Conservation (phyloP, 1,140 invertebrate species). For the Tetraneura akinire region DNA sequence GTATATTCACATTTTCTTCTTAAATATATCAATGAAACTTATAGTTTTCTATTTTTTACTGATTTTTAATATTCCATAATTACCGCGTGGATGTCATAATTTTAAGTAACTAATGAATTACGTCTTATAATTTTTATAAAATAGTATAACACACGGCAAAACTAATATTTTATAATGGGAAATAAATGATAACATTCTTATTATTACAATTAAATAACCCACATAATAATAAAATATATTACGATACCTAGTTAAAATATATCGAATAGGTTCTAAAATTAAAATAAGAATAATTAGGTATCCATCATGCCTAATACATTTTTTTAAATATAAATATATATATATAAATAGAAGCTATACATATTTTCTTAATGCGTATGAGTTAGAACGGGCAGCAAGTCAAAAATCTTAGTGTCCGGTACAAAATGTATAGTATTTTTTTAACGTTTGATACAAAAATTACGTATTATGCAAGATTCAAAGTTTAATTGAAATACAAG, state of each 20-base stretch:
- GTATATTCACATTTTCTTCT: too few species aligned
- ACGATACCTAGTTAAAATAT: neutral
- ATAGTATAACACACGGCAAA: too few species aligned
- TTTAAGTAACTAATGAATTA: too few species aligned
- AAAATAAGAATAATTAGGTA: neutral
- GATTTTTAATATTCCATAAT: too few species aligned
- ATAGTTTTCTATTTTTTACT: too few species aligned
- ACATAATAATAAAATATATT: neutral
- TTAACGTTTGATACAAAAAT: slow-evolving; percentile 8
- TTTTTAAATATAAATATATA: neutral
- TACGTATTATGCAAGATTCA: neutral
- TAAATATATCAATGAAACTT: too few species aligned
- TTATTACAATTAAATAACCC: neutral
- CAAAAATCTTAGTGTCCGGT: neutral
- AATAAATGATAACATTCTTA: too few species aligned
- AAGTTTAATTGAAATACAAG: neutral
- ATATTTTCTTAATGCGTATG: slow-evolving; percentile 22
- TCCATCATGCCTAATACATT: neutral
- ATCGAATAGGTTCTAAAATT: too few species aligned
- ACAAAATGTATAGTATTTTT: slow-evolving; percentile 1
- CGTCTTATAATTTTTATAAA: too few species aligned
- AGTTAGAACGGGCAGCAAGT: slow-evolving; percentile 32
- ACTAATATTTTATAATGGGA: too few species aligned
- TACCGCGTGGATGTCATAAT: too few species aligned
- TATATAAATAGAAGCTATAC: slow-evolving; percentile 30